Percentiles rank a stretch among this genome's conserved stretches.
Evolutionary conservation across 2,113 vertebrate species (phyloP).

Genomic region (Leptocoma aspasia): DNA sequence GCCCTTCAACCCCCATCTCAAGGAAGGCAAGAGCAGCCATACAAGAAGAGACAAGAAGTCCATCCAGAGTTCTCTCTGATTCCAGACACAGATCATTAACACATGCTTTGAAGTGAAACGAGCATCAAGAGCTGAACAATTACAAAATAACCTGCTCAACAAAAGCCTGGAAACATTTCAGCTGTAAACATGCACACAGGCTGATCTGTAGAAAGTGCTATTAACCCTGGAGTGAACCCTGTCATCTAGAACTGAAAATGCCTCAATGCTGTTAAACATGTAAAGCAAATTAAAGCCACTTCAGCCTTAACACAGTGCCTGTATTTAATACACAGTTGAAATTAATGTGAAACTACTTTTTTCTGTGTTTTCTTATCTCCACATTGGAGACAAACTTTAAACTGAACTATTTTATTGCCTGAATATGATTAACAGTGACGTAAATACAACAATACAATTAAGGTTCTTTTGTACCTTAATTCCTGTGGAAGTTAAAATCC

Average conservation of each 20-base stretch:
- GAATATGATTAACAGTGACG: not conserved
- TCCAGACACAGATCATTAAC: not conserved
- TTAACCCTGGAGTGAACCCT: slow-evolving; percentile 25
- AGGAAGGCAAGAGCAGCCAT: not conserved
- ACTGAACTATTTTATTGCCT: not conserved
- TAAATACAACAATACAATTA: not conserved
- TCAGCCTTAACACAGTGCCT: not conserved
- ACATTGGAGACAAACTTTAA: not conserved
- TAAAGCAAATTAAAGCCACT: slow-evolving; percentile 35
- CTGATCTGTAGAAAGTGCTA: not conserved
- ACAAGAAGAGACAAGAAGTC: not conserved
- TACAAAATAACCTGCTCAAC: not conserved
- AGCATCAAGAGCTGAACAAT: not conserved
- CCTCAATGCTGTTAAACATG: not conserved
- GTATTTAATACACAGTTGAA: not conserved
- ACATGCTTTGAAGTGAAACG: not conserved
- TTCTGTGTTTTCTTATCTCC: not conserved
- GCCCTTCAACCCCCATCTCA: not conserved
- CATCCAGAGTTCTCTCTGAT: not conserved
- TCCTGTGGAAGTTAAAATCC: not conserved
- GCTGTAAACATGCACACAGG: not conserved
- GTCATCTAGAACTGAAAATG: slow-evolving; percentile 2
- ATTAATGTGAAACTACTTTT: not conserved
- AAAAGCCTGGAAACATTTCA: not conserved
- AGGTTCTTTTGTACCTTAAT: not conserved